These are phyloP conservation scores for Calameuta filiformis DNA, from an alignment of 2,888 invertebrate genomes.

Conservation along the genomic window DNA sequence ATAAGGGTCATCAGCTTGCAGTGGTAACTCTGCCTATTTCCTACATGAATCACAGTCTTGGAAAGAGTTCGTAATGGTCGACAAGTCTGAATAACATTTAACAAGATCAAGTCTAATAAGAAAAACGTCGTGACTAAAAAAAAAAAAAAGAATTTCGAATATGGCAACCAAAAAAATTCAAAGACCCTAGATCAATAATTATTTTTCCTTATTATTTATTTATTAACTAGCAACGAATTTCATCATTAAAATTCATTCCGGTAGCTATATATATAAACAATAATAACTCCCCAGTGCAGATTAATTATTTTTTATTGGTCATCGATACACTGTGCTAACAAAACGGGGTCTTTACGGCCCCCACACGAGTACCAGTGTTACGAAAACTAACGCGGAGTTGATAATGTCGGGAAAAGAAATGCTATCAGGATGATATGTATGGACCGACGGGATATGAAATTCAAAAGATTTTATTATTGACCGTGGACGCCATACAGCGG, in stretches of 20 bases:
- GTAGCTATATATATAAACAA: too few species aligned
- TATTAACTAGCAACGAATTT: too few species aligned
- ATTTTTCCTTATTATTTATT: too few species aligned
- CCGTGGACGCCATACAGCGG: too few species aligned
- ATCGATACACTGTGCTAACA: too few species aligned
- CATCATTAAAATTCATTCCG: too few species aligned
- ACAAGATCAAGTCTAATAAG: not conserved
- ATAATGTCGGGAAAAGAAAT: not conserved
- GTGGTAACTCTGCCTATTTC: not conserved
- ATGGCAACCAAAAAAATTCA: not conserved
- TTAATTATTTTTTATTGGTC: too few species aligned
- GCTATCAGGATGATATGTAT: not conserved
- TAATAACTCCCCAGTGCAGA: too few species aligned
- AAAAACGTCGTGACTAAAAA: not conserved
- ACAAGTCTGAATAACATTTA: not conserved
- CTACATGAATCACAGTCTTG: not conserved
- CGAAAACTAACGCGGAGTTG: too few species aligned
- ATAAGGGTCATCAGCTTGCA: not conserved
- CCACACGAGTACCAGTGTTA: too few species aligned
- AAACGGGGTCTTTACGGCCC: too few species aligned
- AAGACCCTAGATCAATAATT: too few species aligned
- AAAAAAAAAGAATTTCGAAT: not conserved
- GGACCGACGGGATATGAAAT: not conserved
- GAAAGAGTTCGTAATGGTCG: not conserved
- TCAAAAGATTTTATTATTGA: not conserved